Evolutionary conservation across 2,113 vertebrate species (phyloP).

Genomic region (Dryoscopus gambensis): DNA sequence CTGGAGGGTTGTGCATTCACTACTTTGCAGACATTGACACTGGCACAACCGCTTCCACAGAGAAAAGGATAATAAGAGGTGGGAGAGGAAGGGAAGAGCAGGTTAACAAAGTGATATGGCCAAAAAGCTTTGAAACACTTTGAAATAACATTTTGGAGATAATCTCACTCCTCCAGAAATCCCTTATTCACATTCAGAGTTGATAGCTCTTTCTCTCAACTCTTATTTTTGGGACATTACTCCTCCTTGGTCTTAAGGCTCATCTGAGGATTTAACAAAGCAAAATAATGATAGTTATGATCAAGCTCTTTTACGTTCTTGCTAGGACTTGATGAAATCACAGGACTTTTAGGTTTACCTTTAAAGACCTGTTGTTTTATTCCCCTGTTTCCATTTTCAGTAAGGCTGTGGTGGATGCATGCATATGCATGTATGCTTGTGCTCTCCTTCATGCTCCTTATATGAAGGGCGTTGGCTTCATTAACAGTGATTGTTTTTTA

Average conservation of each 20-base stretch:
- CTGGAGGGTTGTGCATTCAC: neutral
- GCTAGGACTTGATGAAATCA: neutral
- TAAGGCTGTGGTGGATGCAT: neutral
- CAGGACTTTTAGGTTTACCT: neutral
- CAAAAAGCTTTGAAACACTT: neutral
- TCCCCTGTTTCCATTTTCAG: neutral
- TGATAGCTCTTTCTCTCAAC: neutral
- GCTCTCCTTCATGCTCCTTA: neutral
- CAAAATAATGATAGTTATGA: neutral
- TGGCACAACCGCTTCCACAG: neutral
- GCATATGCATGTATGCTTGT: rapidly evolving
- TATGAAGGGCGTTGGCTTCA: neutral
- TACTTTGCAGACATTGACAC: neutral
- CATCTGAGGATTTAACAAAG: neutral
- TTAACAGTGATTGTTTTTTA: neutral
- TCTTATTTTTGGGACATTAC: neutral
- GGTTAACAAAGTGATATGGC: neutral
- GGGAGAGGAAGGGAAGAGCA: neutral
- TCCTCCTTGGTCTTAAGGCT: neutral
- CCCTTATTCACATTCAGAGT: neutral
- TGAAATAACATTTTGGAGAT: neutral
- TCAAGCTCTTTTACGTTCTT: neutral
- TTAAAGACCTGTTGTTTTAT: neutral
- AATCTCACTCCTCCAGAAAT: neutral
- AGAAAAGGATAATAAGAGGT: neutral